Evolutionary conservation across 2,888 invertebrate genomes (phyloP).

Genomic region (Drosophila siamana): DNA sequence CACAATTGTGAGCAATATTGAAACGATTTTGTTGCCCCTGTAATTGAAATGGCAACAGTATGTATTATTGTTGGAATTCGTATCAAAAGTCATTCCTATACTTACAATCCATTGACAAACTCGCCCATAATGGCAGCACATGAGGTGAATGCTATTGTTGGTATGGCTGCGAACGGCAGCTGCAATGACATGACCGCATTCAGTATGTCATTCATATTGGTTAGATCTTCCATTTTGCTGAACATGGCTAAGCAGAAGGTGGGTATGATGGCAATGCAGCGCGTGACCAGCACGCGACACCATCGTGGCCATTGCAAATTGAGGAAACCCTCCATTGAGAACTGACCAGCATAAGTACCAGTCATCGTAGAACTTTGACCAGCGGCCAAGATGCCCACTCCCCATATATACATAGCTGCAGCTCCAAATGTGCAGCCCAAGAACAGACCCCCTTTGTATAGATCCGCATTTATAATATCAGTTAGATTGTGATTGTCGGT

Average conservation of each 20-base stretch:
- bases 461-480: conserved; percentile 88
- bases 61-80: background rate
- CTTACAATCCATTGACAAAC: conserved; percentile 92
- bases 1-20: conserved; percentile 88
- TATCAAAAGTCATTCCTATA: conserved; percentile 45
- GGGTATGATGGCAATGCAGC: conserved; percentile 91
- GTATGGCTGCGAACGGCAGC: conserved; percentile 94
- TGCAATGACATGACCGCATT: conserved; percentile 95
- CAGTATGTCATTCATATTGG: conserved; percentile 93
- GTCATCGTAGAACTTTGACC: conserved; percentile 95
- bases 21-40: conserved; percentile 89
- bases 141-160: conserved; percentile 94
- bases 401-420: conserved; percentile 94
- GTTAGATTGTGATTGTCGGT: conserved; percentile 85
- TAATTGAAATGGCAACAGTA: conserved; percentile 68
- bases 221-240: conserved; percentile 89
- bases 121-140: conserved; percentile 92
- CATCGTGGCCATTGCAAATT: conserved; percentile 94
- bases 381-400: conserved; percentile 90
- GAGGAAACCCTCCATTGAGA: conserved; percentile 95
- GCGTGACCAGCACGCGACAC: conserved; percentile 93
- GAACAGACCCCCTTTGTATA: conserved; percentile 91
- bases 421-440: conserved; percentile 92
- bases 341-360: conserved; percentile 94
- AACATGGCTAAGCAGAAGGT: conserved; percentile 90